Conservation (phyloP, 2,797 vertebrate genomes). For the Petrocephalus sullivani region DNA sequence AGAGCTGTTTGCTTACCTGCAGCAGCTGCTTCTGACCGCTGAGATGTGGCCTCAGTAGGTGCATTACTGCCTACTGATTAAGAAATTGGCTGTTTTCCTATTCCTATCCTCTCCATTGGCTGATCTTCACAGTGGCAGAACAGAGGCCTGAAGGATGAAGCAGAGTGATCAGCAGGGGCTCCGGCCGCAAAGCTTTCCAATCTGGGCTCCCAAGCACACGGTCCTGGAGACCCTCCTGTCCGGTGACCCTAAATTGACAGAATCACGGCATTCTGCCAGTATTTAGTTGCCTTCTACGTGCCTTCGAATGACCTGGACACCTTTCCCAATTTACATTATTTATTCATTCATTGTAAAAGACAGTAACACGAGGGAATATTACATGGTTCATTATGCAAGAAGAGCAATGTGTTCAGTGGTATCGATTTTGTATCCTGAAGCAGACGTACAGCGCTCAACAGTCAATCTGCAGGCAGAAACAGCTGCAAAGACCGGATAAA, state of each 20-base stretch:
- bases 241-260: not conserved
- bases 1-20: not conserved
- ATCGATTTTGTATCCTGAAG: not conserved
- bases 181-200: not conserved
- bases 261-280: not conserved
- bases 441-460: not conserved
- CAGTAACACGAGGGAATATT: not conserved
- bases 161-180: not conserved
- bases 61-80: not conserved
- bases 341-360: constrained; percentile 3
- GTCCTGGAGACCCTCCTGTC: not conserved
- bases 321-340: not conserved
- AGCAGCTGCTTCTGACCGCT: not conserved
- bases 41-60: not conserved
- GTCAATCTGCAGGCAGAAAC: not conserved
- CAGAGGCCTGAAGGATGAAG: not conserved
- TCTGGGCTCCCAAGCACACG: not conserved
- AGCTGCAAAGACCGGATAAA: not conserved
- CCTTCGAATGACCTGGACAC: not conserved
- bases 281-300: not conserved
- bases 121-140: not conserved
- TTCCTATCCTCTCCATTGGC: not conserved
- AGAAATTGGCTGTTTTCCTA: not conserved
- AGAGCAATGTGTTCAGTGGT: not conserved
- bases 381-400: not conserved